phyloP scores from a whole-genome alignment of 2,888 invertebrate species.

The Phyllotreta cruciferae region DNA sequence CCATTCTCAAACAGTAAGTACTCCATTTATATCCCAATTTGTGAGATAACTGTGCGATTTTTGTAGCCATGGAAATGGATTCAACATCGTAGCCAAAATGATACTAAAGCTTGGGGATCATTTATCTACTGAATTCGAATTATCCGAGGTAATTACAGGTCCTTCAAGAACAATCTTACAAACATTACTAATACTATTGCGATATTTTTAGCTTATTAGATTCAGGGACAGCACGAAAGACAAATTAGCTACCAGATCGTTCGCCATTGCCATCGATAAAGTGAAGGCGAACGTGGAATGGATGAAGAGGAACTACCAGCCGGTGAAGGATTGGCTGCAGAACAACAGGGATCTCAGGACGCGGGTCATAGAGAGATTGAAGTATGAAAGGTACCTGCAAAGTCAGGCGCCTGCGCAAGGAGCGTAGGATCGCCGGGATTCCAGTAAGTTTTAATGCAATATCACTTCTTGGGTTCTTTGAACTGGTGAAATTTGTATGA shows the following conservation, averaged over 20 bases:
- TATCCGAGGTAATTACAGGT: conserved; percentile 56
- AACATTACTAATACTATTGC: not conserved
- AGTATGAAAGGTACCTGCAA: not conserved
- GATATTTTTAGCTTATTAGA: conserved; percentile 53
- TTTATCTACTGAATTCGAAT: conserved; percentile 63
- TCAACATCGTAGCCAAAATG: conserved; percentile 64
- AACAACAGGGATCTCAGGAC: conserved; percentile 45
- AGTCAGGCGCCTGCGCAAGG: not conserved
- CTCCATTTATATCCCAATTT: not conserved
- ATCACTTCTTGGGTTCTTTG: too few relatives aligned
- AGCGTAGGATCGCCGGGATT: conserved; percentile 1
- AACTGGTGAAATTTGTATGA: too few relatives aligned
- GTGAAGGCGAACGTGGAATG: conserved; percentile 65
- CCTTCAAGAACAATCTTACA: too few relatives aligned
- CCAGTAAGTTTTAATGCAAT: not conserved
- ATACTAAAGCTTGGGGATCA: conserved; percentile 62
- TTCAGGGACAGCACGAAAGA: conserved; percentile 58
- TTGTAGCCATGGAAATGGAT: conserved; percentile 66
- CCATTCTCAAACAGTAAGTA: conserved; percentile 59
- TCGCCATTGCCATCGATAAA: conserved; percentile 64
- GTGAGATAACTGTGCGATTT: too few relatives aligned
- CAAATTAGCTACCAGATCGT: conserved; percentile 61
- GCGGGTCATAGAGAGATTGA: conserved; percentile 1
- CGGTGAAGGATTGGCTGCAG: conserved; percentile 55
- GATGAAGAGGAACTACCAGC: conserved; percentile 64